Percentiles rank a stretch among this genome's conserved stretches.
Evolutionary conservation across 2,888 invertebrate species (phyloP).

Genomic region (Toxonevra muliebris): DNA sequence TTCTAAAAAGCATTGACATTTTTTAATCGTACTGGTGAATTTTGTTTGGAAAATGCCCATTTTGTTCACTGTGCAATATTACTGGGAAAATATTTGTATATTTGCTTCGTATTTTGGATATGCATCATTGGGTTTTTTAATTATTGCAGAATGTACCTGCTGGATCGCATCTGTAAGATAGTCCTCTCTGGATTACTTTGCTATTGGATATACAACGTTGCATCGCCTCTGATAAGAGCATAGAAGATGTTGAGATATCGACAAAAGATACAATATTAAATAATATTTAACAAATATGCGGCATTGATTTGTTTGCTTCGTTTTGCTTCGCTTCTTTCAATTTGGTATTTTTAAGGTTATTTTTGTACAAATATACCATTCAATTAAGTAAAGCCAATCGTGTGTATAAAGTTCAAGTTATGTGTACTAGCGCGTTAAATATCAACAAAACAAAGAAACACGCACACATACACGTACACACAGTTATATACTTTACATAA

Average conservation of each 20-base stretch:
- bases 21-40: too few species aligned
- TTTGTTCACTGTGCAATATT: too few species aligned
- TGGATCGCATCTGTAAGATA: conserved; percentile 68
- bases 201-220: conserved; percentile 57
- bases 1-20: too few species aligned
- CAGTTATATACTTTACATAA: too few species aligned
- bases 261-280: too few species aligned
- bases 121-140: not conserved
- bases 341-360: too few species aligned
- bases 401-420: too few species aligned
- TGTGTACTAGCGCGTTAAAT: not conserved
- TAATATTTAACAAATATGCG: not conserved
- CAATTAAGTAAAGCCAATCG: too few species aligned
- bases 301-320: conserved; percentile 18
- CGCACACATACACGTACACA: conserved; percentile 21
- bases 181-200: conserved; percentile 67
- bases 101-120: not conserved
- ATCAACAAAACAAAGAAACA: conserved; percentile 25
- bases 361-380: too few species aligned
- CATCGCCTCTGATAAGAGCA: conserved; percentile 25
- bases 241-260: conserved; percentile 18
- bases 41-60: too few species aligned
- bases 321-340: conserved; percentile 10
- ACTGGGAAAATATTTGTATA: too few species aligned
- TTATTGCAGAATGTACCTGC: conserved; percentile 66